Base-by-base conservation (phyloP, 1,140 invertebrate genomes). In the Bombyx mandarina region DNA sequence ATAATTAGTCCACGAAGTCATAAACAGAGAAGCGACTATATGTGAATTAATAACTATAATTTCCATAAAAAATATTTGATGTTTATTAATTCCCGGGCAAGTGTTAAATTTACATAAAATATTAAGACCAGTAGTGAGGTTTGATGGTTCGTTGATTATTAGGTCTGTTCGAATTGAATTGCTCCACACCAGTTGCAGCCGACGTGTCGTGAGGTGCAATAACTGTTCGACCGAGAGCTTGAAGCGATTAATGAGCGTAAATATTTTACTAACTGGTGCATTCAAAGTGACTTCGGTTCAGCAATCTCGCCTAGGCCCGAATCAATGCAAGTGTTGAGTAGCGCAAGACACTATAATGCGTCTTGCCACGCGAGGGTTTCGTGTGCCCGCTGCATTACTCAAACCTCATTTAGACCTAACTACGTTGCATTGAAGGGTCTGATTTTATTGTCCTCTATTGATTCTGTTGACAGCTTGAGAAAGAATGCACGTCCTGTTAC, bases 391-490 rank as follows among this genome's bases (percentile, higher is more conserved):
- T 54, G 69, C 79, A 85, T 85, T 82, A 85, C 82, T 85, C 82
- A 82, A 82, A 75, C 73, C 82, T 85, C 82, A 85, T 85, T 85
- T 85, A 80, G 71, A 78, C 61, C 73, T 82, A 82, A 79, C 79
- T 79, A 79, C 71, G 69, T 66, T 66, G 77, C 78, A 85, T 79
- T 82, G 79, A 82, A 81, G 77, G 75, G 73, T 73, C 71, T 74
- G 69, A 82, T 85, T 82, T 85, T 85, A 82, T 82, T 80, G 77
- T 79, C 72, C 65, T 78, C 67, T 83, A 83, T 83, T 85, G 82
- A 81, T 82, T 82, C 71, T 72, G 68, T 70, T 80, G 79, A 85
- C 79, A 79, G 63, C 58, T 59, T 52, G 56, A 69, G 61, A 69
- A 71, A 66, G 67, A 66, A 77, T 73, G 66, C 63, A 65, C 65